Percentiles rank a stretch among this genome's conserved stretches.
Evolutionary conservation across 2,113 vertebrate genomes (phyloP).

Genomic region (Zosterops borbonicus): DNA sequence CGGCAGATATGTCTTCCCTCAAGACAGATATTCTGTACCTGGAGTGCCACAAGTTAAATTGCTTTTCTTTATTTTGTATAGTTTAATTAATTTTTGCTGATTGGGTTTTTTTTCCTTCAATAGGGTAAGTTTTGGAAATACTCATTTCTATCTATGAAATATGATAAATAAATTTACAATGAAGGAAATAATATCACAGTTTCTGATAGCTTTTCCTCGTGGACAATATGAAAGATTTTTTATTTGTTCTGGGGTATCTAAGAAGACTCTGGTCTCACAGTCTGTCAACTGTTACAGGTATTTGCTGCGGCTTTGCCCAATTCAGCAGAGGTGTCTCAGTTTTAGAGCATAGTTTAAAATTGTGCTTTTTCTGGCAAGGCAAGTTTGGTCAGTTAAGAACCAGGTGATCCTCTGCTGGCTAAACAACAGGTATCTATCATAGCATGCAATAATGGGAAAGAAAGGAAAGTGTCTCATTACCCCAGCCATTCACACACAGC

Average conservation of each 20-base stretch:
- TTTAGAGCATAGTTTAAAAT: not conserved
- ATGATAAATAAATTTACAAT: not conserved
- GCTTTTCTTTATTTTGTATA: not conserved
- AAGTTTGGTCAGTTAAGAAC: not conserved
- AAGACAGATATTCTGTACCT: not conserved
- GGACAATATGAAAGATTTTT: not conserved
- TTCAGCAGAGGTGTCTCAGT: not conserved
- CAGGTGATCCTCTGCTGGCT: not conserved
- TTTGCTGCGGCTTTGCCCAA: not conserved
- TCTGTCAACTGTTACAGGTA: not conserved
- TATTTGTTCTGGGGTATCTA: not conserved
- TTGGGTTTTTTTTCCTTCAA: not conserved
- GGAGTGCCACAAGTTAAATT: not conserved
- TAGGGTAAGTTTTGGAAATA: not conserved
- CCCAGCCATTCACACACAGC: not conserved
- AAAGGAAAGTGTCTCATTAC: not conserved
- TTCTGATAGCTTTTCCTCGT: not conserved
- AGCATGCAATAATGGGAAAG: not conserved
- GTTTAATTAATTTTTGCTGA: not conserved
- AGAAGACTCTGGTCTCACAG: not conserved
- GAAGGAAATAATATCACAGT: not conserved
- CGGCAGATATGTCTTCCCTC: not conserved
- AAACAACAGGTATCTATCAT: not conserved
- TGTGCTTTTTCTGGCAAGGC: not conserved
- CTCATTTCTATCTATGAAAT: not conserved